Evolutionary conservation across 2,888 invertebrate genomes (phyloP).

Genomic region (Pilophorus perplexus): DNA sequence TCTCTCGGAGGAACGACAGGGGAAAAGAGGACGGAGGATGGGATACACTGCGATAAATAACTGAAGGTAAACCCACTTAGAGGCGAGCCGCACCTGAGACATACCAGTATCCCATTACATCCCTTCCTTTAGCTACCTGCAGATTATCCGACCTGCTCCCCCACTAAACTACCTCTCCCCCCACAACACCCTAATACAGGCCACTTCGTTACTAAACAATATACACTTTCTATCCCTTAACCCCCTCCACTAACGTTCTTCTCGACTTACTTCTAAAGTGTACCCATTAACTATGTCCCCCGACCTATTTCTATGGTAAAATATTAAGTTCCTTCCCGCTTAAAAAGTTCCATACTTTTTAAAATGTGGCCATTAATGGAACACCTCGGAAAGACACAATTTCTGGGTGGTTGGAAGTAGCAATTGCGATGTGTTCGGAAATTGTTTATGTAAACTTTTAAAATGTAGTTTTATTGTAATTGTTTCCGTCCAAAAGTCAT

Average conservation of each 20-base stretch:
- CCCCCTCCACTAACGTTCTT: constrained; percentile 1
- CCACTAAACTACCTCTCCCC: too few species aligned
- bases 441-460: too few species aligned
- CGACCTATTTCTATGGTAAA: constrained; percentile 10
- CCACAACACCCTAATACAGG: too few species aligned
- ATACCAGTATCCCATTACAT: constrained; percentile 40
- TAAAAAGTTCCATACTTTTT: not conserved
- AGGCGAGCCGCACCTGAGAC: constrained; percentile 38
- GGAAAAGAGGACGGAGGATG: not conserved
- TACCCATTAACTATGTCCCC: constrained; percentile 14
- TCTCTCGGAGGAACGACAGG: not conserved
- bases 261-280: constrained; percentile 33
- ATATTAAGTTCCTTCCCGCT: constrained; percentile 8
- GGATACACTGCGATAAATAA: constrained; percentile 28
- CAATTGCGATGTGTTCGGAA: too few species aligned
- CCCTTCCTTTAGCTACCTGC: constrained; percentile 27
- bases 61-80: constrained; percentile 41
- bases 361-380: not conserved
- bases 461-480: too few species aligned
- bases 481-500: too few species aligned
- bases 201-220: constrained; percentile 29
- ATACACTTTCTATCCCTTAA: constrained; percentile 31
- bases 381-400: too few species aligned
- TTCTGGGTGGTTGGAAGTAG: too few species aligned
- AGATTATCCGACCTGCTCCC: constrained; percentile 22